Evolutionary conservation across 2,797 vertebrate species (phyloP).

Genomic region (Spizella passerina): DNA sequence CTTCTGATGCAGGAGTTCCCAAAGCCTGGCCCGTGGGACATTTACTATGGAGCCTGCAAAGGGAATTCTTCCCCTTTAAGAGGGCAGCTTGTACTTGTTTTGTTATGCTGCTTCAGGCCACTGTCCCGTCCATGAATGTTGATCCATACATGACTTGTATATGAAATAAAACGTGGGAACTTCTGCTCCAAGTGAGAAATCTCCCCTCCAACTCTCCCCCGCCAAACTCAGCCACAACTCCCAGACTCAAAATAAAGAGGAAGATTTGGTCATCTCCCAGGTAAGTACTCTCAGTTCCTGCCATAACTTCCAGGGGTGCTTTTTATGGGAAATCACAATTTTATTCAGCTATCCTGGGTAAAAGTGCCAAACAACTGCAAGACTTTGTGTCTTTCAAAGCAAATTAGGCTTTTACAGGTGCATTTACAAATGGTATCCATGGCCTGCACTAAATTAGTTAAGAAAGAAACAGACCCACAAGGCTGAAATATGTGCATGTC

Average conservation of each 20-base stretch:
- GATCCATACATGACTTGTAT: background rate
- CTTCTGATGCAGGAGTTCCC: conserved; percentile 47
- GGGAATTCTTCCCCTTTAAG: background rate
- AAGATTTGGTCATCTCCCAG: background rate
- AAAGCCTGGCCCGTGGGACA: conserved; percentile 24
- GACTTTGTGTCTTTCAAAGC: background rate
- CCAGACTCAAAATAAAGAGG: background rate
- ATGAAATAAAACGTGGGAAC: background rate
- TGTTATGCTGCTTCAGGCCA: background rate
- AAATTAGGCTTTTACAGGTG: background rate
- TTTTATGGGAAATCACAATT: background rate
- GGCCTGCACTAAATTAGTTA: background rate
- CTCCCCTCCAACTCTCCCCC: background rate
- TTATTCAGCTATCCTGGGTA: background rate
- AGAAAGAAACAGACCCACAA: background rate
- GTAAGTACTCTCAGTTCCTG: background rate
- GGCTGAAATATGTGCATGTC: background rate
- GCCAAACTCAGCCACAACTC: background rate
- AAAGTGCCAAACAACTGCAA: background rate
- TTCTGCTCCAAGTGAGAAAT: background rate
- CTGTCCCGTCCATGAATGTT: background rate
- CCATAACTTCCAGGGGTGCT: background rate
- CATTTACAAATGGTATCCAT: background rate
- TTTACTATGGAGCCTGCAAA: background rate
- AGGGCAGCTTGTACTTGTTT: background rate